Evolutionary conservation across 2,888 invertebrate species (phyloP), one percentile per base, ranked within the genome.

Genomic region (Conistra vaccinii): DNA sequence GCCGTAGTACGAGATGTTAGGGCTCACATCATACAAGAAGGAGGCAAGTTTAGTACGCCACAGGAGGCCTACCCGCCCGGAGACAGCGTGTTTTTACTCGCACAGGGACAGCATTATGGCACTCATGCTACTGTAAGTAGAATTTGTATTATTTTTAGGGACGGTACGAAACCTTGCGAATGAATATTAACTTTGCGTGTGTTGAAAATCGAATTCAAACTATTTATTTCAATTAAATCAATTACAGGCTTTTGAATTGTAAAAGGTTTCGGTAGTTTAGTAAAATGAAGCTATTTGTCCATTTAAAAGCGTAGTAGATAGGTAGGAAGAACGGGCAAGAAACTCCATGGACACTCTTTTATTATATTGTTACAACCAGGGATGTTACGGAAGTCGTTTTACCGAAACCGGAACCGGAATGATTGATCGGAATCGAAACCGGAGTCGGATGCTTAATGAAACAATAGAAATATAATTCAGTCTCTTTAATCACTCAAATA

Each of bases 81-180:
- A 1, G 97, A 97, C 69, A 89, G 90, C 3, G 98, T 98, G 86
- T 99, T 99, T 92, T 85, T 96, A 48, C 97, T 98, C 93, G 96
- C 99, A 0, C 97, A 97, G 12, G 97, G 97, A 84, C 98, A 98
- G 10, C 98, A 98, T 93, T 99, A 99, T 91, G 99, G 99, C 0
- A 97, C 97, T 65, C 96, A 97, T 91, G 99, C 98, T 66, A 97
- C 97, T 89, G 98, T 99, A 0, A 90, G 96, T 91, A 32, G 1
- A 20, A 26, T n/a, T 14, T 5, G 0, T 26, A 26, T 26, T n/a
- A 17, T 45, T 26, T 45, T 26, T 29, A 2, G n/a, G 42, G 1
- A 26, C 14, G 9, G 2, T 9, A 29, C 4, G 3, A 35, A 26
- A 4, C 17, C 7, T 67, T 12, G 20, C 7, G 17, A 66, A 39